Evolutionary conservation across 2,888 invertebrate genomes (phyloP), one percentile per base, ranked within the genome.

Genomic region (Mellilla xanthometata): DNA sequence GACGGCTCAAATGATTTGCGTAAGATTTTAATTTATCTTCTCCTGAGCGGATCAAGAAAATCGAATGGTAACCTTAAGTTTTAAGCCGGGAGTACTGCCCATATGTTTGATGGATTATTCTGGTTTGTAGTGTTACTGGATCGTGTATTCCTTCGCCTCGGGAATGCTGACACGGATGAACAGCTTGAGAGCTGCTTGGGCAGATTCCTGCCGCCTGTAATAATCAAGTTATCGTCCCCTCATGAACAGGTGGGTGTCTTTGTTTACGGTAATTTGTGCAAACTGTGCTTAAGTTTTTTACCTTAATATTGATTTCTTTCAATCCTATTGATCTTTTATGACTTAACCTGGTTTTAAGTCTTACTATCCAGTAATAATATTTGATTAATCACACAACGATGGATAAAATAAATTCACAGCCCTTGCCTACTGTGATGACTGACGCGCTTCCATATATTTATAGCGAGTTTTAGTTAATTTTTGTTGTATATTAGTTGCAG

Each of bases 131-230:
- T 94, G 78, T 91, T 98, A 35, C 88, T 98, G 72, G 98, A 98
- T 77, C 91, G 97, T 57, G 97, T 98, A 8, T 95, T 98, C 69
- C 86, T 98, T 43, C 93, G 97, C 34, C 91, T 98, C 58, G 97
- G 97, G 10, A 95, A 95, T 63, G 95, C 97, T 1, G 96, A 97
- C 59, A 94, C 94, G 3, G 98, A 98, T 86, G 96, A 97, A 41
- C 95, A 97, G 71, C 89, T 98, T 42, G 95, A 97, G 80, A 92
- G 92, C 66, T 93, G 94, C 43, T 92, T 98, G 15, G 92, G 90
- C 41, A 76, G 96, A 73, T 97, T 97, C 77, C 81, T 98, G 40
- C 93, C 96, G 13, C 97, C 97, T 10, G 96, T 97, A 42, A 91
- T 98, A 51, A 90, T 97, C n/a, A 98, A 98, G 85, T 90, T 98